Conservation (phyloP, 2,797 vertebrate species). For the Rhabdomys pumilio region DNA sequence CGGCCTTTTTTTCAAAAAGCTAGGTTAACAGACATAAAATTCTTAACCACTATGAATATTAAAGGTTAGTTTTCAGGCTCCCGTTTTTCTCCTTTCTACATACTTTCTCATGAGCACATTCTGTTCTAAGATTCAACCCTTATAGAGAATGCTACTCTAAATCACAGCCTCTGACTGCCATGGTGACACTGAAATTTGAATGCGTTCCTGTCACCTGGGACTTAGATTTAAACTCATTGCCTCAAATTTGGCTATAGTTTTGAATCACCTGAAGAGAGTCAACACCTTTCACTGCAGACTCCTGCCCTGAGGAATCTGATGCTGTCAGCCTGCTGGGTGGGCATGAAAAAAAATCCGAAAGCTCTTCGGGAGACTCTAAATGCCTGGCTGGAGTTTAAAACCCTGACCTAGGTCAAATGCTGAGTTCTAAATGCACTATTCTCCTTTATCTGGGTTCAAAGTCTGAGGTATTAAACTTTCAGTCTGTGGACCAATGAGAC, state of each 20-base stretch:
- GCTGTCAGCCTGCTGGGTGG: not conserved
- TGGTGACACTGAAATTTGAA: slow-evolving; percentile 53
- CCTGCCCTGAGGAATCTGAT: slow-evolving; percentile 21
- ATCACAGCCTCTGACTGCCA: slow-evolving; percentile 41
- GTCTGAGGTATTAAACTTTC: slow-evolving; percentile 39
- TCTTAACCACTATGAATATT: slow-evolving; percentile 64
- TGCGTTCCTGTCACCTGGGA: slow-evolving; percentile 36
- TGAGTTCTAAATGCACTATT: not conserved
- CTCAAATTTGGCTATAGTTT: slow-evolving; percentile 28
- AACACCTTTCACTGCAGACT: not conserved
- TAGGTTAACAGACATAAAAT: slow-evolving; percentile 65
- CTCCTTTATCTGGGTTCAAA: slow-evolving; percentile 42
- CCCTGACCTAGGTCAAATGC: slow-evolving; percentile 6
- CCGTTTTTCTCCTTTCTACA: slow-evolving; percentile 60
- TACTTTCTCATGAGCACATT: slow-evolving; percentile 53
- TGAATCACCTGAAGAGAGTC: slow-evolving; percentile 33
- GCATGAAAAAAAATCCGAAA: slow-evolving; percentile 14
- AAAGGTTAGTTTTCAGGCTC: slow-evolving; percentile 64
- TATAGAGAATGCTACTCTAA: slow-evolving; percentile 44
- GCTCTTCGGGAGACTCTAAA: not conserved
- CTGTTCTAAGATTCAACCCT: slow-evolving; percentile 49
- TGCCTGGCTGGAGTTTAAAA: slow-evolving; percentile 8
- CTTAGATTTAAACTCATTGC: slow-evolving; percentile 24
- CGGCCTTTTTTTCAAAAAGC: not conserved
- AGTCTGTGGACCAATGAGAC: slow-evolving; percentile 34